Evolutionary conservation across 2,888 invertebrate genomes (phyloP), one percentile per base, ranked within the genome.

Genomic region (Hypolimnas misippus): DNA sequence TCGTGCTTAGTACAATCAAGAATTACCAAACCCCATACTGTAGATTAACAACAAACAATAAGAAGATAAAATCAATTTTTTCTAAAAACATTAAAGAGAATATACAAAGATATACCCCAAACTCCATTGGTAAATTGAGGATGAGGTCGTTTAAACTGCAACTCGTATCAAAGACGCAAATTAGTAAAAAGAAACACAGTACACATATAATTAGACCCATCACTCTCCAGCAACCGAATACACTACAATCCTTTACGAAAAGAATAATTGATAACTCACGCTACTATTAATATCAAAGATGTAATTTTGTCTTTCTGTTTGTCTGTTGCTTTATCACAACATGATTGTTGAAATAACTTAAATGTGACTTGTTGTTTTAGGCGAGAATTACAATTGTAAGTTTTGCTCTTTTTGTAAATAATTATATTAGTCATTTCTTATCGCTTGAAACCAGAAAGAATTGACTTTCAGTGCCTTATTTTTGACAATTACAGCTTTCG

Each of bases 91-190:
- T 6, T 35, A 6, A 35, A 35, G 2, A 12, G 1, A 35, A 8
- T 35, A 12, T 12, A 49, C 14, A n/a, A n/a, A n/a, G n/a, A n/a
- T 66, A 57, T 58, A 67, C 69, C 60, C 62, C 69, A 58, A 69
- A 5, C 12, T 62, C 66, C 10, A 55, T 29, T 1, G 64, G 65
- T 3, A 69, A 8, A 42, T 58, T 63, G 1, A 42, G 16, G 0
- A 67, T 35, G 33, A 62, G 62, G 1, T 55, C 52, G 6, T 56
- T 55, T 1, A 69, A 42, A 56, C 62, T 57, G 21, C 49, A 60
- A 33, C 52, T 44, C 8, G 53, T 10, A 61, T 61, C 49, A 19
- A 66, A 19, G 8, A 61, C 29, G 50, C 50, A 14, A 10, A 53
- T 42, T 5, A 67, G n/a, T 1, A 66, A 1, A 2, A 54, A n/a